Evolutionary conservation across 2,113 vertebrate genomes (phyloP), one percentile per base, ranked within the genome.

Genomic region (Bettongia penicillata): DNA sequence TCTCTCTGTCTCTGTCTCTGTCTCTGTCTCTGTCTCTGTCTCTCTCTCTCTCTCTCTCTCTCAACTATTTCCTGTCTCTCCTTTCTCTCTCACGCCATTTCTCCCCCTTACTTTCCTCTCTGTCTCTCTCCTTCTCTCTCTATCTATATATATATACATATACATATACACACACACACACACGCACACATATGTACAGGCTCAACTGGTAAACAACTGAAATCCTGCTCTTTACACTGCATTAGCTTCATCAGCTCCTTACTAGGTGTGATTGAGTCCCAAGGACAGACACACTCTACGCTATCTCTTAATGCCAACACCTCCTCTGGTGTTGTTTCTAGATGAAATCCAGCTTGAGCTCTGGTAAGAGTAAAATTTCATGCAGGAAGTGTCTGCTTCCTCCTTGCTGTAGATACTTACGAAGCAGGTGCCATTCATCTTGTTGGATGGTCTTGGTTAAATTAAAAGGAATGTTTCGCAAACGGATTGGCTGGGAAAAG

Each of bases 351-450:
- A 43, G 37, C n/a, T 14, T 43, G 14, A 92, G 3, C 48, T 49
- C 28, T 26, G 8, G 12, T 1, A 37, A 89, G 90, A 23, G 90
- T 4, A 16, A 7, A 37, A 0, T 92, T 94, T 53, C 53, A 93
- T 90, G 48, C 51, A 68, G 68, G 93, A 93, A 95, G 91, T 93
- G 22, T 55, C 3, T 31, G 4, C 57, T 90, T 96, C 55, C 89
- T 95, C 93, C 53, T 53, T 9, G 43, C 19, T n/a, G n/a, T 43
- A 91, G 91, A 57, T 94, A 98, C 99, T 99, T 98, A 99, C 98
- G 98, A 90, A 99, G 98, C 95, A 99, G 98, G 95, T 99, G 99
- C 99, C 99, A 99, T 97, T 99, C 98, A 0, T 99, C 99, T 98
- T 99, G 99, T 52, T 99, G 99, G 94, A 99, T 99, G 91, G 98